Evolutionary conservation across 1,140 invertebrate species (phyloP), one percentile per base, ranked within the genome.

Genomic region (Zaprionus nigranus): DNA sequence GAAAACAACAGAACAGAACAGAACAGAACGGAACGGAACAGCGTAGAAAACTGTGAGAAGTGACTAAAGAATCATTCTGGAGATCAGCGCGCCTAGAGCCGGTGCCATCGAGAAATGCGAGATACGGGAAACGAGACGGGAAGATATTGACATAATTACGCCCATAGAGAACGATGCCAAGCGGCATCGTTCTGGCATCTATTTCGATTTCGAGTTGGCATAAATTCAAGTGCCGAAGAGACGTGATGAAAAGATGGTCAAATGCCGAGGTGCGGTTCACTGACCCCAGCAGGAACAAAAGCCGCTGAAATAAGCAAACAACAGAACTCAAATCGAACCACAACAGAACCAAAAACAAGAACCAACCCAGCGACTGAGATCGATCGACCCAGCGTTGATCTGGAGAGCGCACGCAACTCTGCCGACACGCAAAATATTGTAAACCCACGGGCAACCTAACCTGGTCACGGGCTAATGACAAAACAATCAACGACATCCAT

Each of bases 161-260:
- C 80, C 66, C 59, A 40, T 46, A 67, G 59, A 58, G 64, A 49
- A 49, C 34, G 30, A 28, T 53, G 28, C 22, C 61, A 40, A 66
- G 22, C 57, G 36, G 63, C 54, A 43, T 58, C 28, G 28, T 24
- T 28, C 9, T n/a, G 53, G 60, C 69, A 43, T 65, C 67, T 54
- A 63, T 46, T 65, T 71, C 43, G 59, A 74, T 60, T 38, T 78
- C 74, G 66, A 86, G 78, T 71, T 77, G 80, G 82, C 83, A 86
- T 82, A 82, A 87, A 81, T 88, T 87, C 84, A 88, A 88, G 83
- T 87, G 83, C 81, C 64, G 40, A 78, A 74, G 66, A 67, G 17
- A n/a, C 17, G 13, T 60, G 53, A 17, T 71, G 20, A 49, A 63
- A 60, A 65, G 56, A 71, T 75, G 64, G 49, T 38, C 51, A 69